Percentiles rank a stretch among this genome's conserved stretches.
Evolutionary conservation across 2,113 vertebrate species (phyloP).

Genomic region (Picathartes gymnocephalus): DNA sequence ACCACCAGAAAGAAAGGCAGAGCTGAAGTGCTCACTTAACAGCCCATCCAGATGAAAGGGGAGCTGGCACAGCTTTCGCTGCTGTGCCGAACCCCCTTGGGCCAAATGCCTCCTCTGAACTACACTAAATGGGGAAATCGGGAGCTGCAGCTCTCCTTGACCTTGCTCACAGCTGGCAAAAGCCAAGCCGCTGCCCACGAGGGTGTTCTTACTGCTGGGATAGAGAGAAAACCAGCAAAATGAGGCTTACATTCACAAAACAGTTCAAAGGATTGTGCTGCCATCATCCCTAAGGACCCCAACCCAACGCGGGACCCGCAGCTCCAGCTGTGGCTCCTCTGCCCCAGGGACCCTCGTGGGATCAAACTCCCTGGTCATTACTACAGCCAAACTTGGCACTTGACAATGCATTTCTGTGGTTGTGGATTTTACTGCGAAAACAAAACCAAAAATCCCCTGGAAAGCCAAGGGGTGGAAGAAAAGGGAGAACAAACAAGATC

Average conservation of each 20-base stretch:
- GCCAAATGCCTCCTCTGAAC: neutral
- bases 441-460: neutral
- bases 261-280: neutral
- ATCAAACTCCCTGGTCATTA: neutral
- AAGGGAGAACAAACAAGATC: neutral
- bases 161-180: neutral
- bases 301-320: fast-evolving
- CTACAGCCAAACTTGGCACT: neutral
- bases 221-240: neutral
- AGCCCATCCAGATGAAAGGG: constrained; percentile 44
- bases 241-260: neutral
- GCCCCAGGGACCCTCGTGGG: neutral
- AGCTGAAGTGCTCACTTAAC: constrained; percentile 17
- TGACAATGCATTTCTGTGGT: neutral
- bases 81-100: neutral
- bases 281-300: neutral
- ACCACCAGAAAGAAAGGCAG: neutral
- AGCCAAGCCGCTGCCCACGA: neutral
- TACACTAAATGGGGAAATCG: neutral
- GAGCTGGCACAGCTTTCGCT: neutral
- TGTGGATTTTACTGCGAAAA: constrained; percentile 5
- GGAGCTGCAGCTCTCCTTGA: neutral
- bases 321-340: neutral
- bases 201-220: neutral
- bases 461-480: neutral